Conservation (phyloP, 2,113 vertebrate species). For the Macquaria australasica region DNA sequence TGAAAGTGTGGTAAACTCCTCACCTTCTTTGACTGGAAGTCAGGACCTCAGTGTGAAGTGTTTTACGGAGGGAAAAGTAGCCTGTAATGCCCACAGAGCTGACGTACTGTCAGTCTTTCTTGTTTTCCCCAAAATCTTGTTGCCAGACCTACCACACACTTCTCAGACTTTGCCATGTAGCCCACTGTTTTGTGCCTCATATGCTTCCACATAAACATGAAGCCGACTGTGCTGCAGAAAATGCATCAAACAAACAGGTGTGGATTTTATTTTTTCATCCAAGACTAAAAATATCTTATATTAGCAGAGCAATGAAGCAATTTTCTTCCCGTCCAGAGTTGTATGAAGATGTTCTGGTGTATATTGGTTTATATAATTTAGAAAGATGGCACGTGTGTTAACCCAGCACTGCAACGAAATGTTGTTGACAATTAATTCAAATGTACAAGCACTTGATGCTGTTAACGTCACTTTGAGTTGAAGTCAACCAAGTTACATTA, state of each 20-base stretch:
- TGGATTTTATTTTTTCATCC: not conserved
- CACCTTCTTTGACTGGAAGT: not conserved
- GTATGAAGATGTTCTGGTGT: not conserved
- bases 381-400: not conserved
- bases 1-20: not conserved
- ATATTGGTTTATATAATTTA: not conserved
- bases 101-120: not conserved
- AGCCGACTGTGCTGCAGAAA: not conserved
- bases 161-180: not conserved
- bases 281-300: not conserved
- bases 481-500: not conserved
- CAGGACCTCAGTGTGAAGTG: no score
- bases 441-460: not conserved
- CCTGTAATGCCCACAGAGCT: constrained; percentile 5
- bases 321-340: not conserved
- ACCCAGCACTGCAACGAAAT: no score
- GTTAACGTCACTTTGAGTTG: not conserved
- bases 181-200: not conserved
- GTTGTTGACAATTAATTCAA: not conserved
- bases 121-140: constrained; percentile 11
- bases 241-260: not conserved
- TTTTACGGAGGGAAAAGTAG: constrained; percentile 23
- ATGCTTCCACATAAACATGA: not conserved
- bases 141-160: constrained; percentile 38
- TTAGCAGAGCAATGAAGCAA: not conserved